phyloP scores from a whole-genome alignment of 2,888 invertebrate species.

The Branchipolynoe longqiensis region DNA sequence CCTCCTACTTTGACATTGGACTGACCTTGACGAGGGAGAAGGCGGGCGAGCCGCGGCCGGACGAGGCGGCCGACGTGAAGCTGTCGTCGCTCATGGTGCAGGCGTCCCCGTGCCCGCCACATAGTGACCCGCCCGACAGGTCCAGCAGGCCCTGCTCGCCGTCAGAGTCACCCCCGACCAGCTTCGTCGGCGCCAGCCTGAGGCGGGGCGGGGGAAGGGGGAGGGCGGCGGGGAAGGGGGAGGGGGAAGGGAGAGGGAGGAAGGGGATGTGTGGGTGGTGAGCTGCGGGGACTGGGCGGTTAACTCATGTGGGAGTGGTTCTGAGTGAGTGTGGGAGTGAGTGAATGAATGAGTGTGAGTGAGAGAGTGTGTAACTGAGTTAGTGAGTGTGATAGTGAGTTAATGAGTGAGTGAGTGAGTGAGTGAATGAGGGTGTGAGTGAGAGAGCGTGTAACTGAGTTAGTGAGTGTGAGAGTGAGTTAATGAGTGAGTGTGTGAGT shows the following conservation, averaged over 20 bases:
- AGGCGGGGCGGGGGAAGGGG: neutral
- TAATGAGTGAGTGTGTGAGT: too few relatives aligned
- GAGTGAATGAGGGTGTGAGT: too few relatives aligned
- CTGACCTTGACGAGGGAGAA: conserved; percentile 52
- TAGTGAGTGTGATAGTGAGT: too few relatives aligned
- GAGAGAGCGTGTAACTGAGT: too few relatives aligned
- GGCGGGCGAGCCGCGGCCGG: neutral
- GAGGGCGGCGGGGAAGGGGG: neutral
- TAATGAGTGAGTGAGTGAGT: too few relatives aligned
- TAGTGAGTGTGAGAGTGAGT: too few relatives aligned
- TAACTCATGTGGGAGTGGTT: too few relatives aligned
- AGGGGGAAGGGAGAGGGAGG: neutral
- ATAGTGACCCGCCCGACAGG: conserved; percentile 31
- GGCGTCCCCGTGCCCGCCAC: neutral
- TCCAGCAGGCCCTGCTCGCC: conserved; percentile 5
- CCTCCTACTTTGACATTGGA: too few relatives aligned
- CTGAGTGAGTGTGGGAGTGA: too few relatives aligned
- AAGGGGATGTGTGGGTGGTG: neutral
- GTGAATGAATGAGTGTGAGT: too few relatives aligned
- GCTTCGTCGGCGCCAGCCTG: conserved; percentile 35
- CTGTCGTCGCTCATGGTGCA: conserved; percentile 46
- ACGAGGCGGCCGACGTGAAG: conserved; percentile 25
- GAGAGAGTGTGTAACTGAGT: too few relatives aligned
- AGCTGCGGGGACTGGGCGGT: too few relatives aligned
- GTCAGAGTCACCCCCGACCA: conserved; percentile 26